Evolutionary conservation across 2,113 vertebrate genomes (phyloP), one percentile per base, ranked within the genome.

Genomic region (Eolophus roseicapilla): DNA sequence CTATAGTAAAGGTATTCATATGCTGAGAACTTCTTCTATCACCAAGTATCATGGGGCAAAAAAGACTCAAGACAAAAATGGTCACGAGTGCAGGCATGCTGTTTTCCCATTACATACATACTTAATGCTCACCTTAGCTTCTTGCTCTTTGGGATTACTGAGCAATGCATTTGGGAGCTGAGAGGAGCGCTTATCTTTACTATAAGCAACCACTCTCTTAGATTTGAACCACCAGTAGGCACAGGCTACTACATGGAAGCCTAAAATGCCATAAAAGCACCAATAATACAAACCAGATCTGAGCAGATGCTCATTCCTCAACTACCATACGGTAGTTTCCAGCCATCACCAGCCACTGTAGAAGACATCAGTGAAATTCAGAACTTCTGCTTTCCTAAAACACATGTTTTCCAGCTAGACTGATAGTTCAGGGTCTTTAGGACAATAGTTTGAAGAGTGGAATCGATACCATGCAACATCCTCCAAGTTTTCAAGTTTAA

Each of bases 221-320:
- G 9, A 28, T 52, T 18, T 53, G 19, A 65, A 53, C 6, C 13
- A 41, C 35, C 69, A 41, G 25, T 2, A n/a, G 29, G 39, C 55
- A 46, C 11, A 33, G 35, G 46, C 19, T 21, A 29, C 43, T 19
- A 43, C 0, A 0, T 3, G 18, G 37, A 57, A 63, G 31, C 35
- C 53, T 29, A 37, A 81, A 78, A 11, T 31, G 46, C 31, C n/a
- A 29, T 7, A n/a, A 25, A 82, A 21, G 1, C 3, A 7, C 3
- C 62, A 39, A 6, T 3, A 46, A 27, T 9, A 25, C 43, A 59
- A 82, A 68, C n/a, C 33, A 3, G 27, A 46, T 15, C 13, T 0
- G 29, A 65, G 57, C 33, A 79, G 50, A 14, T 16, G 20, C 11
- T 91, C 33, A 4, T 24, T 47, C 43, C 63, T 65, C 65, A 55